Conservation (phyloP, 2,113 vertebrate species). For the Sapajus apella region DNA sequence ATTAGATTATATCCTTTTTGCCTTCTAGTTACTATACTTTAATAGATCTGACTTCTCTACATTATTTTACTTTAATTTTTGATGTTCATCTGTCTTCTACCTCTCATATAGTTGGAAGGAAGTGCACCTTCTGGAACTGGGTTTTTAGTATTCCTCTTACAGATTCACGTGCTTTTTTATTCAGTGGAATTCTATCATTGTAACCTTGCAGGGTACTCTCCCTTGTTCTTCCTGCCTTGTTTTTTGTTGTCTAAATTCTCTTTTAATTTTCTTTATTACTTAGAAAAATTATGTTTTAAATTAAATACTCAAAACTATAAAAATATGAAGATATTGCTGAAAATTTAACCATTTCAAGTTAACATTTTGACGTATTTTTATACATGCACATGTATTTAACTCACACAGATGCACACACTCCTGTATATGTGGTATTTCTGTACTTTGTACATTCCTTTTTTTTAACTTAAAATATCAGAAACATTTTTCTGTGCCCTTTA, state of each 20-base stretch:
- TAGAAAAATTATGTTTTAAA: slow-evolving; percentile 15
- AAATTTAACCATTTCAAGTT: slow-evolving; percentile 8
- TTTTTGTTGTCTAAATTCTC: slow-evolving; percentile 22
- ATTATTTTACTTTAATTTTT: not conserved
- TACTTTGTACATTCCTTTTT: slow-evolving; percentile 1
- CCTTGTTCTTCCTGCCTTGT: not conserved
- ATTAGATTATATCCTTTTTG: not conserved
- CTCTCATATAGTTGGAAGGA: not conserved
- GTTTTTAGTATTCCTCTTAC: not conserved
- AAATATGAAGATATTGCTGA: slow-evolving; percentile 30
- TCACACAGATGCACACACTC: not conserved
- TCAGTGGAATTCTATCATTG: not conserved
- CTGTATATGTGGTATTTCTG: not conserved
- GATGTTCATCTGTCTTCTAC: not conserved
- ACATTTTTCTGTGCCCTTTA: slow-evolving; percentile 37
- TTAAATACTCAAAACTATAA: not conserved
- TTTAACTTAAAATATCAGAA: slow-evolving; percentile 39
- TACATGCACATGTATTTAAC: not conserved
- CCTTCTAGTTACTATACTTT: not conserved
- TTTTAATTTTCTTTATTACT: slow-evolving; percentile 17
- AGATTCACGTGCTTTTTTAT: not conserved
- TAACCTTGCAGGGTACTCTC: not conserved
- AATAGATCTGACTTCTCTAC: not conserved
- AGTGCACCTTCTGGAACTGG: not conserved
- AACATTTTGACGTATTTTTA: slow-evolving; percentile 26